Conservation (phyloP, 2,888 invertebrate genomes). For the Pterobdella sp. region DNA sequence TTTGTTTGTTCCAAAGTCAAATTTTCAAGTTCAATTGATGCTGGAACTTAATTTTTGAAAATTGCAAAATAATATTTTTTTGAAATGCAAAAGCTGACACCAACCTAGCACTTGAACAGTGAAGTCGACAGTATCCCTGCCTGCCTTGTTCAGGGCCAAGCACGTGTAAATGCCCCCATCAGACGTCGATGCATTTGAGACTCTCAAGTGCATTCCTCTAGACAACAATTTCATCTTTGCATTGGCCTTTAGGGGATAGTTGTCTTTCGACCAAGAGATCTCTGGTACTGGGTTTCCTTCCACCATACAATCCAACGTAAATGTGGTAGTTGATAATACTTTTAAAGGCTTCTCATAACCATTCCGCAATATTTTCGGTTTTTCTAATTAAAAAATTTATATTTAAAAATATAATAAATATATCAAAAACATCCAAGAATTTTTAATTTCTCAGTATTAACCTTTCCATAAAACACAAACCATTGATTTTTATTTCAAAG, state of each 20-base stretch:
- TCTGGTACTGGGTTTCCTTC: slow-evolving; percentile 49
- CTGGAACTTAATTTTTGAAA: no score
- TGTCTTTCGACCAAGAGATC: slow-evolving; percentile 50
- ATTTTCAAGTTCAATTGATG: background rate
- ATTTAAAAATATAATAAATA: no score
- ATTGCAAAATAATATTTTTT: no score
- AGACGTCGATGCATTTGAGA: slow-evolving; percentile 42
- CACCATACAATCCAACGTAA: slow-evolving; percentile 51
- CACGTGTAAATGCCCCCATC: slow-evolving; percentile 50
- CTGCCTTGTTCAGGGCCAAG: slow-evolving; percentile 53
- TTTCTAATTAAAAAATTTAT: no score
- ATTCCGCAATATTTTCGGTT: no score
- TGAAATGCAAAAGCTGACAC: no score
- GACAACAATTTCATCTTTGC: slow-evolving; percentile 41
- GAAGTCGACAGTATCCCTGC: slow-evolving; percentile 46
- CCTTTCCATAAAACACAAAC: slow-evolving; percentile 1
- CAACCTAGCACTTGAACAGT: slow-evolving; percentile 40
- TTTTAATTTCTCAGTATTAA: background rate
- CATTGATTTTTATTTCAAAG: background rate
- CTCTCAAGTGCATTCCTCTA: slow-evolving; percentile 43
- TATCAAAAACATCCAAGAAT: no score
- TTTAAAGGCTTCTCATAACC: no score
- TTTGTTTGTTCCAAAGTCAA: background rate
- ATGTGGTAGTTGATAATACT: no score
- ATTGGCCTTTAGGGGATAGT: slow-evolving; percentile 35